Evolutionary conservation across 2,113 vertebrate genomes (phyloP).

Genomic region (Petrocephalus microphthalmus): DNA sequence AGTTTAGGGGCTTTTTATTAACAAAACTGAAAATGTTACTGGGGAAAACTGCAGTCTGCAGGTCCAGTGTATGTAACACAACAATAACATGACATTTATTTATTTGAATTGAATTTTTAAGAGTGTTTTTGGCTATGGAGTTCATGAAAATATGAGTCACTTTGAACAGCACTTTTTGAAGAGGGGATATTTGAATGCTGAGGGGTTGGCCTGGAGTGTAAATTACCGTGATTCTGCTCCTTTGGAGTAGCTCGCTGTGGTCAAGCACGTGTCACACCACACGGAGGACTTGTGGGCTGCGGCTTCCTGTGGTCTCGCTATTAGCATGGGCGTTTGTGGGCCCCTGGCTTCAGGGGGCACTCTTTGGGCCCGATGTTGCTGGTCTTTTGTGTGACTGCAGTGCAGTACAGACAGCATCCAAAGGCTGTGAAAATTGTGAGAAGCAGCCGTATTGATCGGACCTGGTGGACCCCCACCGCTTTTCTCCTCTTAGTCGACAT

Average conservation of each 20-base stretch:
- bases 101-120: too few relatives aligned
- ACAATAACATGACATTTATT: not conserved
- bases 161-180: not conserved
- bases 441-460: not conserved
- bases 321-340: not conserved
- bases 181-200: not conserved
- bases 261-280: not conserved
- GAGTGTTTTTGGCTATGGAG: not conserved
- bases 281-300: not conserved
- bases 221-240: not conserved
- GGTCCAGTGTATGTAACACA: not conserved
- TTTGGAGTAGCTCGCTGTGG: not conserved
- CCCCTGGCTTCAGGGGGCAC: too few relatives aligned
- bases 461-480: not conserved
- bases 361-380: not conserved
- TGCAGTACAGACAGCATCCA: not conserved
- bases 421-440: not conserved
- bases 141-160: not conserved
- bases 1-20: not conserved
- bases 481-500: constrained; percentile 75
- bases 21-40: not conserved
- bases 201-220: not conserved
- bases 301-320: not conserved
- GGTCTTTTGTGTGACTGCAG: not conserved
- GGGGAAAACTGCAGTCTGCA: not conserved